Evolutionary conservation across 1,140 invertebrate genomes (phyloP).

Genomic region (Coenobita brevimanus): DNA sequence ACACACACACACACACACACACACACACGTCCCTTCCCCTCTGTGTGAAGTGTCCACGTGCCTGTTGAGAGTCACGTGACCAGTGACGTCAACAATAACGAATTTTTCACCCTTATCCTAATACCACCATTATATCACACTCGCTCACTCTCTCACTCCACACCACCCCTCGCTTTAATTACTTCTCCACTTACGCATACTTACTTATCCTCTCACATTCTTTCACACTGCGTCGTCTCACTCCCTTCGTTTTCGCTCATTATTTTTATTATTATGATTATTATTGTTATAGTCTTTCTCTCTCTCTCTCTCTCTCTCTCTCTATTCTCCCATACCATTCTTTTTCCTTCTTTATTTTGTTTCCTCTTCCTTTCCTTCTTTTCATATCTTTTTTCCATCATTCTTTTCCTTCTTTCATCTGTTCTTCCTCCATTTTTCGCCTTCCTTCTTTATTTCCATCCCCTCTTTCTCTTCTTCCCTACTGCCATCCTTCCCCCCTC

Average conservation of each 20-base stretch:
- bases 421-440: constrained; percentile 5
- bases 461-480: too few species aligned
- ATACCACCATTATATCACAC: neutral
- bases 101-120: neutral
- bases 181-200: neutral
- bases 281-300: neutral
- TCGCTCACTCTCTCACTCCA: neutral
- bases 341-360: neutral
- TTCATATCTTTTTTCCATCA: neutral
- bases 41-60: neutral
- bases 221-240: neutral
- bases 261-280: neutral
- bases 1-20: neutral
- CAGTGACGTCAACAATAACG: neutral
- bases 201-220: neutral
- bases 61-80: too few species aligned
- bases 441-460: neutral
- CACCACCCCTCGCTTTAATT: neutral
- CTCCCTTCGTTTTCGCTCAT: neutral
- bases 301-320: neutral
- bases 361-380: neutral
- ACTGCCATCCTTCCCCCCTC: neutral
- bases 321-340: neutral
- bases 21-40: constrained; percentile 13
- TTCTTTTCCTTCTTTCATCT: neutral